Base-by-base conservation (phyloP, 2,888 invertebrate genomes). In the Lysandra coridon region DNA sequence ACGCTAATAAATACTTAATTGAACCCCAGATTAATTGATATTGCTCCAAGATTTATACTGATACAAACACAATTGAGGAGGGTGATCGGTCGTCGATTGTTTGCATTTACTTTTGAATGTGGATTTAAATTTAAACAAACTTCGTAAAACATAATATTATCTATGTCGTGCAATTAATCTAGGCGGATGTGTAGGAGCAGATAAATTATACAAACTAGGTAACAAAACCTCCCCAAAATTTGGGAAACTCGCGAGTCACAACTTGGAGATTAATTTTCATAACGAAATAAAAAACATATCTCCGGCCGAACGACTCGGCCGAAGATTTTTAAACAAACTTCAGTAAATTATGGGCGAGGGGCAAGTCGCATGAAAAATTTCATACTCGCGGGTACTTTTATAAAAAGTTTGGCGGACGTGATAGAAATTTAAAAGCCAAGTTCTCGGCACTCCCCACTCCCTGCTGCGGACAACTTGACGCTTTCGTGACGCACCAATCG, bases 381-480 rank as follows among this genome's bases (percentile, higher is more conserved):
- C 57, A 76, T 57, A 76, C 76, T 76, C 76, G 53, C 57, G 57
- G 49, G 53, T 76, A 33, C 76, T 76, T 76, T 76, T 76, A 76
- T 57, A 57, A 76, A 76, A 76, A 76, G 49, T 76, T 30, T 17
- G 49, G 75, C 44, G 76, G 76, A 53, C 76, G 76, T 57, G 76
- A 76, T 76, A 76, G 76, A 76, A 53, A 76, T 76, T 76, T 76
- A 76, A 76, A 76, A 76, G 76, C 76, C 76, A 76, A 76, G 76
- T 76, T 76, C 44, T 23, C 14, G 17, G 17, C n/a, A 0, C 74
- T n/a, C n/a, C 23, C 49, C 49, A n/a, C 30, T n/a, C 44, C 10
- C 44, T 10, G 49, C 49, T n/a, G 30, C 33, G 30, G 57, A 17
- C 30, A 49, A 30, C 17, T 44, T 14, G 49, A 53, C 49, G 33